Base-by-base conservation (phyloP, 2,797 vertebrate genomes). In the Ciconia nigra region DNA sequence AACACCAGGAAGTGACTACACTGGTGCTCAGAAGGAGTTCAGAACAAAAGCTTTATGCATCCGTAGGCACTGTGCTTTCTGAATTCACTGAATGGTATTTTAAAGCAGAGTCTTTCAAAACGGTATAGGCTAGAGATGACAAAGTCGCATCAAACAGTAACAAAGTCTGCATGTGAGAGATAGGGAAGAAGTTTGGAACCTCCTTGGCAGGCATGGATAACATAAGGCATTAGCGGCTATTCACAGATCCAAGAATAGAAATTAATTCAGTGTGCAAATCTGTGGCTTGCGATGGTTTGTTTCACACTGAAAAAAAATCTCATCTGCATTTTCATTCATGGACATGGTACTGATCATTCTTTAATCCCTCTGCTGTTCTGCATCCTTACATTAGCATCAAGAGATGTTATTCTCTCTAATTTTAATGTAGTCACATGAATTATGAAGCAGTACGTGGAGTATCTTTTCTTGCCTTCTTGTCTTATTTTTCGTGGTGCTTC, bases 351-450 rank as follows among this genome's bases (percentile, higher is more conserved):
- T 69, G 76, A 87, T 89, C 31, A 82, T 93, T 96, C 58, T 91
- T 95, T 86, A 83, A 93, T 82, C 55, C 37, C 13, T 69, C 61
- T 84, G 77, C 82, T 93, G 47, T 52, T 96, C 51, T 74, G 47
- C 52, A 87, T 88, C 42, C 89, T 93, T 78, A 80, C 29, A 39
- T 79, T 89, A 92, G 83, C 65, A 94, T 82, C 61, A 84, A 62
- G 67, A 67, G 51, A 78, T 1, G 4, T 79, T 91, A 51, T 52
- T 62, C 65, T 73, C 65, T 91, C 87, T 52, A 76, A 90, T 62
- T 96, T 90, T 87, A 89, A 92, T 65, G 73, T 57, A 92, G 47
- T 46, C 41, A 61, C 55, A 69, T 91, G 52, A 96, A 88, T 95
- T 87, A 95, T 72, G 73, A 87, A 93, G 74, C 21, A 82, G 76